Evolutionary conservation across 1,140 invertebrate genomes (phyloP), one percentile per base, ranked within the genome.

Genomic region (Eupristina koningsbergeri): DNA sequence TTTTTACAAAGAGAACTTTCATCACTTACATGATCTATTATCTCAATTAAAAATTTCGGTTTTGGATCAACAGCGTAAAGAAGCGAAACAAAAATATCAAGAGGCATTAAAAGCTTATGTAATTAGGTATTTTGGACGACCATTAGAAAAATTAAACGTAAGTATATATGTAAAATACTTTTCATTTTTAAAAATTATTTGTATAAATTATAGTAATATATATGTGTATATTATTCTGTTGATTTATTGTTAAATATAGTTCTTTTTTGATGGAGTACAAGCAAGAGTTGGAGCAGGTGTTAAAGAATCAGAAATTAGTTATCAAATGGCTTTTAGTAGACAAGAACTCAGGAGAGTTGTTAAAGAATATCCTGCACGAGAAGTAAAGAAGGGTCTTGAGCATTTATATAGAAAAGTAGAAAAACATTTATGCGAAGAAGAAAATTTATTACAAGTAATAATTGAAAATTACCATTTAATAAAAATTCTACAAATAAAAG

Each of bases 251-350:
- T 7, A 45, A 45, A 45, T 45, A 45, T 74, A 98, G 96, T 94
- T 95, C 88, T 99, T 99, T 93, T 99, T 99, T 90, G 98, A 98
- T 91, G 97, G 97, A 73, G 97, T 99, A 76, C 96, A 98, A 93
- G 95, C 94, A 41, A 97, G 97, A 92, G 96, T 99, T 80, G 95
- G 96, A 71, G 95, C 96, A 89, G 99, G 99, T 86, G 97, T 99
- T 39, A 98, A 98, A 93, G 97, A 98, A 89, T 98, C 98, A 61
- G 99, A 99, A 94, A 97, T 99, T 80, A 97, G 98, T 89, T 99
- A 98, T 93, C 98, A 99, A 93, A 95, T 99, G 92, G 98, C 98
- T 26, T 99, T 97, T 91, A 99, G 97, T 90, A 99, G 99, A 93
- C 97, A 98, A 93, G 98, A 99, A 93, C 93, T 99, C 76, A 94